Base-by-base conservation (phyloP, 2,888 invertebrate genomes). In the Selenia dentaria region DNA sequence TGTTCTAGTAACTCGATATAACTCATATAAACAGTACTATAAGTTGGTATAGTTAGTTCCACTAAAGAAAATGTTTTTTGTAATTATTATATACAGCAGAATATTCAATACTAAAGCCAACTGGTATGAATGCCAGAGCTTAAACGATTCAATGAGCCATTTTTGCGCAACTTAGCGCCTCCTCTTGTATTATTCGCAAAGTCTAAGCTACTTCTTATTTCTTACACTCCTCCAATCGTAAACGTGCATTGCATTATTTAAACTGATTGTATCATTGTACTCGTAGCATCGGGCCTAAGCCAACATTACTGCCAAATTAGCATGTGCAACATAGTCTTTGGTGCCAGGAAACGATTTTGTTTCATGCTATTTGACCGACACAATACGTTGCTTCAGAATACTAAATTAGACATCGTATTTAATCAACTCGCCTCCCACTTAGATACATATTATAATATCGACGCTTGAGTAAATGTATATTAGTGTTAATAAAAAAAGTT, bases 281-380 rank as follows among this genome's bases (percentile, higher is more conserved):
- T 22, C 42, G 43, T 38, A 26, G 33, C 46, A 57, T 56, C 57
- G 37, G 43, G 42, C 29, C 43, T 52, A 50, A 53, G 44, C 47
- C 56, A 49, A 22, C 8, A 8, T 40, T 52, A 50, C 41, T 46
- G 37, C 46, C 53, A 47, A 70, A 74, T 77, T 74, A 73, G 55
- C 68, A 76, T 74, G 74, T 67, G 61, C 72, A 51, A 54, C 51
- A 74, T 74, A 72, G 70, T 74, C 59, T 64, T 57, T 52, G 55
- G 47, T 51, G 69, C 63, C 73, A 79, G 77, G 74, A 77, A 80
- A 76, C 67, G 62, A 63, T 66, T 56, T 59, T 53, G 72, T 68
- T 79, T 72, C 52, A 57, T 63, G 67, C 62, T 63, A 66, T 35
- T 18, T 22, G 38, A 69, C 54, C 62, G 59, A 54, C 31, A 32